Evolutionary conservation across 2,797 vertebrate genomes (phyloP), one percentile per base, ranked within the genome.

Genomic region (Lindbergichthys nudifrons): DNA sequence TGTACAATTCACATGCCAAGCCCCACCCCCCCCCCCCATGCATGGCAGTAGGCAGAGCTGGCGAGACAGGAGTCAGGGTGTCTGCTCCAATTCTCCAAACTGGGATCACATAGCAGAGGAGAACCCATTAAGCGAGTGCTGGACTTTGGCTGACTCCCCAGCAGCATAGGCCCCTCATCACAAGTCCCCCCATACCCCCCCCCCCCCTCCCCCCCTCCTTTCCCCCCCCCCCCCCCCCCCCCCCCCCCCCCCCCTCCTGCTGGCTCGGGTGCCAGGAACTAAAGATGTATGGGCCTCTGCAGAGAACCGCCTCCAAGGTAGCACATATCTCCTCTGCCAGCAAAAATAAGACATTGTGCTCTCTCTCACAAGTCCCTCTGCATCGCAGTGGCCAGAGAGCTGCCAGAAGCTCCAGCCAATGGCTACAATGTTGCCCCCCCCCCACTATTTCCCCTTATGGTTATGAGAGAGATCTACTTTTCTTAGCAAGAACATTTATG

Each of bases 121-220:
- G 89, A 92, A 88, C 65, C 81, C 82, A 94, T 92, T 89, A 87
- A 88, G 77, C 70, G 10, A 85, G 82, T 67, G 80, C 89, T 95
- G 94, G 88, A 93, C 93, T 95, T 93, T 95, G 94, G 94, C 95
- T 96, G 94, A 95, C 93, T 93, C 93, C 84, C 74, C 77, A 79
- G 70, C 76, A 90, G 74, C 82, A 84, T 77, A 89, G 87, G 78
- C 87, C 59, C 79, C 80, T 83, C 65, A 73, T 65, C 78, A 81
- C 72, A 75, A 51, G 66, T 61, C 18, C 66, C 59, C 51, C 43
- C 30, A 66, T 9, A 59, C 36, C 43, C 83, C 73, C 77, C 30
- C 30, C 32, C 23, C 3, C 23, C 26, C 21, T 21, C 21, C 76
- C 21, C 2, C 21, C 21, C 21, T 26, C 3, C 76, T 32, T 83